Evolutionary conservation across 2,888 invertebrate genomes (phyloP), one percentile per base, ranked within the genome.

Genomic region (Poecilus cupreus): DNA sequence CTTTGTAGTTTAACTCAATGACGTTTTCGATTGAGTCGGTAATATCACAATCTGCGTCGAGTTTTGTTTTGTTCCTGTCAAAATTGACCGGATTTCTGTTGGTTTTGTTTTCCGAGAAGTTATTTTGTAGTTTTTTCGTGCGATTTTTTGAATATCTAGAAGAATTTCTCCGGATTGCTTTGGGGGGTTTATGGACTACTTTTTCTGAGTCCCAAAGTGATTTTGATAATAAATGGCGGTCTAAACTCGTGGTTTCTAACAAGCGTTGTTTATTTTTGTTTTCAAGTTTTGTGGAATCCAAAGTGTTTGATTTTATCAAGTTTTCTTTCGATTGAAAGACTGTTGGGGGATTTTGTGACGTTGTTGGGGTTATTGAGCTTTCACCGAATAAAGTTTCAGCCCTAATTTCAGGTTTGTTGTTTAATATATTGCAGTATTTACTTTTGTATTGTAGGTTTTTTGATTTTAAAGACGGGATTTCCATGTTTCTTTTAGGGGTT

Each of bases 151-250:
- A 46, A 46, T 32, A 86, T 84, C 88, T 89, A 18, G 94, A 94
- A 2, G 93, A 93, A 6, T 94, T 93, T 49, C 94, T 89, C 75
- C 94, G 91, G 0, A 93, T 91, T 0, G 94, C 94, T 87, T 94
- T 94, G 0, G 94, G 95, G 0, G 94, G 95, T 85, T 95, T 95
- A 84, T 95, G 94, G 0, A 93, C 93, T 0, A 94, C 93, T 85
- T 88, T 88, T 79, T 88, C 88, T 39, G 85, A 84, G 1, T 86
- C 86, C 22, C 88, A 83, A 85, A 90, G 83, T 86, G 90, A 85
- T 88, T 90, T 89, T 10, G 88, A 86, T 80, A 89, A 88, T 57
- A 89, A 84, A 85, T 89, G 89, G 16, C 89, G 84, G 86, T 88
- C 91, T 86, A 87, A 89, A 88, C 88, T 89, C 16, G 89, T 88